Evolutionary conservation across 2,888 invertebrate genomes (phyloP), one percentile per base, ranked within the genome.

Genomic region (Drosophila pseudotalamancana): DNA sequence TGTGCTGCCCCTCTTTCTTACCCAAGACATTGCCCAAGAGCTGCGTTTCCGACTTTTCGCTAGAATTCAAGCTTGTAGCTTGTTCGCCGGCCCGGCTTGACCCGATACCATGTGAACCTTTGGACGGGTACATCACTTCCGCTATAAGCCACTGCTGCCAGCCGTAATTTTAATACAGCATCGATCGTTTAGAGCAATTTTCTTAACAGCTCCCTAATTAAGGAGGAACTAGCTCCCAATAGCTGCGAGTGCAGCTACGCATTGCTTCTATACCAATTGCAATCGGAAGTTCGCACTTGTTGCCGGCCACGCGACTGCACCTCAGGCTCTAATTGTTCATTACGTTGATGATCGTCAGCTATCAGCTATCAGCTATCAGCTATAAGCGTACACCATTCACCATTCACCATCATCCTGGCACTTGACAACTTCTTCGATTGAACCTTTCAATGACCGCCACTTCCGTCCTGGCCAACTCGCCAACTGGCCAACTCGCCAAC

Each of bases 31-130:
- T 72, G 72, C 72, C 35, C 39, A 72, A 72, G 57, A 50, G 27
- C 65, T 43, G 23, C 64, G 65, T 73, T 82, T 84, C 78, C 71
- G 77, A 80, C 67, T 76, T 78, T 80, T 82, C 68, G 42, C 49
- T 51, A 71, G 76, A 78, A 78, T 65, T 81, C 19, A 32, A 48
- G 49, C 23, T 25, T 39, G 49, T 49, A 23, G 23, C 35, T 50
- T 50, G 50, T 59, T 37, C 37, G 16, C 37, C 49, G 48, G 37
- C 51, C 32, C 53, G 19, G 32, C 51, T 43, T 66, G 66, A 72
- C 72, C 72, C 42, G 39, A 32, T 46, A 39, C 57, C 66, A 73
- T 73, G 64, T 65, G 72, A 72, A 72, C 72, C 61, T 56, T 49
- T 57, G 50, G 56, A 53, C 43, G 48, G 45, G 49, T 42, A 45